phyloP scores from a whole-genome alignment of 2,888 invertebrate species.

The Melinaea marsaeus region DNA sequence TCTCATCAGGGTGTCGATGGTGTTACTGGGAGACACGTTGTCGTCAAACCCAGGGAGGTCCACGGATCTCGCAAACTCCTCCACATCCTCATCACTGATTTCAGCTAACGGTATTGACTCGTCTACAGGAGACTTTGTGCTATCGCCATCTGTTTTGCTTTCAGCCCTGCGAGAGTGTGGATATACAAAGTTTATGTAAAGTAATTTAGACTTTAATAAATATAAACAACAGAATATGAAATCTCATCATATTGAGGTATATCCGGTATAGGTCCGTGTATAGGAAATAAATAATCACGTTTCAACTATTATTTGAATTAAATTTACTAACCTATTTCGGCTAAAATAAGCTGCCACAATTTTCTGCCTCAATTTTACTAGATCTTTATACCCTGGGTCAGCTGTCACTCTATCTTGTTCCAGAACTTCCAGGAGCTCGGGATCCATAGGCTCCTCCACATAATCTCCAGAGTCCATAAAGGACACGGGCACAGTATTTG shows the following conservation, averaged over 20 bases:
- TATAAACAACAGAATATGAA: not conserved
- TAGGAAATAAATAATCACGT: not conserved
- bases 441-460: conserved; percentile 54
- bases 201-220: too few species aligned
- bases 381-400: conserved; percentile 61
- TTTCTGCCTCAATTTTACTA: conserved; percentile 62
- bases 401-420: conserved; percentile 52
- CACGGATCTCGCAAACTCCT: conserved; percentile 85
- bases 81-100: conserved; percentile 84
- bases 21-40: conserved; percentile 87
- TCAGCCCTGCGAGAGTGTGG: conserved; percentile 46
- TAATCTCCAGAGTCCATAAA: conserved; percentile 69
- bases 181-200: too few species aligned
- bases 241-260: not conserved
- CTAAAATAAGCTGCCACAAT: conserved; percentile 67
- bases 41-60: conserved; percentile 90
- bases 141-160: conserved; percentile 53
- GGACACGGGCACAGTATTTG: conserved; percentile 69
- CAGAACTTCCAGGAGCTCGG: conserved; percentile 48
- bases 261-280: not conserved
- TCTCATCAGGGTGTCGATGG: conserved; percentile 82
- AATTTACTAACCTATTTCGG: conserved; percentile 52
- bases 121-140: conserved; percentile 57
- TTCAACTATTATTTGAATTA: not conserved
- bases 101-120: conserved; percentile 79